These are phyloP conservation scores for Musca domestica DNA, from an alignment of 1,140 invertebrate species.

Conservation along the genomic window DNA sequence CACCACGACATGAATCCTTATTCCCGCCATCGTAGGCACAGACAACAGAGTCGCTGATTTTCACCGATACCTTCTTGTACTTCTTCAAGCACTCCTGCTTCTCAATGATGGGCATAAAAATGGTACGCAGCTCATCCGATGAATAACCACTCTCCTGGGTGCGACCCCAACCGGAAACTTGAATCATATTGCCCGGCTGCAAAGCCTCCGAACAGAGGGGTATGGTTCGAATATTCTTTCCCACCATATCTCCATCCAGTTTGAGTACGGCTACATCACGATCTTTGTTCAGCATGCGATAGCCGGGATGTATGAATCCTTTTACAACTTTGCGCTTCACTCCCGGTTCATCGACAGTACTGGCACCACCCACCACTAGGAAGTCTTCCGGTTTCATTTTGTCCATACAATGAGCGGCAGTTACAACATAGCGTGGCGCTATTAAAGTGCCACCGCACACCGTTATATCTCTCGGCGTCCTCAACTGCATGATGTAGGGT, in stretches of 20 bases:
- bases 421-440: slow-evolving; percentile 35
- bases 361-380: slow-evolving; percentile 40
- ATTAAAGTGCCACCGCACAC: slow-evolving; percentile 43
- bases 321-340: slow-evolving; percentile 24
- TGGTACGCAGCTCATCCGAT: slow-evolving; percentile 37
- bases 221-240: slow-evolving; percentile 34
- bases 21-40: slow-evolving; percentile 37
- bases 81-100: slow-evolving; percentile 33
- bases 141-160: slow-evolving; percentile 5
- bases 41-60: slow-evolving; percentile 46
- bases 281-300: slow-evolving; percentile 41
- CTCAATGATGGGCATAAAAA: slow-evolving; percentile 35
- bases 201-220: slow-evolving; percentile 30
- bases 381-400: too few species aligned
- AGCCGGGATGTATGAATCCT: slow-evolving; percentile 14
- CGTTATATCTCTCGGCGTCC: too few species aligned
- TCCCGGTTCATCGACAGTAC: slow-evolving; percentile 27
- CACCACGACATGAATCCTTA: slow-evolving; percentile 59
- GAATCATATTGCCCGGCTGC: slow-evolving; percentile 32
- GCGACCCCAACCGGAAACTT: slow-evolving; percentile 44
- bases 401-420: slow-evolving; percentile 38
- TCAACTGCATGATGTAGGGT: too few species aligned
- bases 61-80: slow-evolving; percentile 32
- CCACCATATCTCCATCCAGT: slow-evolving; percentile 24
- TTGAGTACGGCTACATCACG: slow-evolving; percentile 40